Evolutionary conservation across 2,797 vertebrate genomes (phyloP).

Genomic region (Crocodylus rhombifer): DNA sequence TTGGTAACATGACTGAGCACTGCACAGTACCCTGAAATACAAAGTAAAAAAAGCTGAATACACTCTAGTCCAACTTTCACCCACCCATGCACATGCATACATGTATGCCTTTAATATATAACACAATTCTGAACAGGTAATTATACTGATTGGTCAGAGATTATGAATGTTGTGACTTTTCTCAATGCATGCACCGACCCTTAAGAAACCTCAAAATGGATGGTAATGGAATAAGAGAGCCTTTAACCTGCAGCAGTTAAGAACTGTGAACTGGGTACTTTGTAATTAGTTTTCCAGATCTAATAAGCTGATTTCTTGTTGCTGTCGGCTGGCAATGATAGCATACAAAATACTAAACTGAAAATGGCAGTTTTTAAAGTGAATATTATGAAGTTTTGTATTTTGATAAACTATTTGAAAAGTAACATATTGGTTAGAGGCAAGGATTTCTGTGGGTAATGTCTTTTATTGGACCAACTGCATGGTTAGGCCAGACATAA

Average conservation of each 20-base stretch:
- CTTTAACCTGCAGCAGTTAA: neutral
- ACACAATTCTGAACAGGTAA: neutral
- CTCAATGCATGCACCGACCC: neutral
- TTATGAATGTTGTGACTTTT: neutral
- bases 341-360: neutral
- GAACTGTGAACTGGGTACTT: neutral
- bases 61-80: neutral
- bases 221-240: neutral
- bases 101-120: neutral
- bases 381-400: neutral
- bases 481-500: too few relatives aligned
- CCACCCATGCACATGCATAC: neutral
- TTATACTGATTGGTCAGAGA: neutral
- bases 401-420: neutral
- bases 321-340: too few relatives aligned
- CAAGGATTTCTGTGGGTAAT: too few relatives aligned
- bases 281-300: neutral
- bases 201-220: neutral
- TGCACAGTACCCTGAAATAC: constrained; percentile 87
- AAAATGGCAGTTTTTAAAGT: neutral
- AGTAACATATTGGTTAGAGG: neutral
- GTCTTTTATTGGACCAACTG: too few relatives aligned
- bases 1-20: constrained; percentile 90
- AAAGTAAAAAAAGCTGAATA: constrained; percentile 53
- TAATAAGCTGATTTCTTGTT: neutral